A percentile compares a stretch with the other conserved stretches of the same genome.
Evolutionary conservation across 2,113 vertebrate genomes (phyloP).

Genomic region (Otis tarda): DNA sequence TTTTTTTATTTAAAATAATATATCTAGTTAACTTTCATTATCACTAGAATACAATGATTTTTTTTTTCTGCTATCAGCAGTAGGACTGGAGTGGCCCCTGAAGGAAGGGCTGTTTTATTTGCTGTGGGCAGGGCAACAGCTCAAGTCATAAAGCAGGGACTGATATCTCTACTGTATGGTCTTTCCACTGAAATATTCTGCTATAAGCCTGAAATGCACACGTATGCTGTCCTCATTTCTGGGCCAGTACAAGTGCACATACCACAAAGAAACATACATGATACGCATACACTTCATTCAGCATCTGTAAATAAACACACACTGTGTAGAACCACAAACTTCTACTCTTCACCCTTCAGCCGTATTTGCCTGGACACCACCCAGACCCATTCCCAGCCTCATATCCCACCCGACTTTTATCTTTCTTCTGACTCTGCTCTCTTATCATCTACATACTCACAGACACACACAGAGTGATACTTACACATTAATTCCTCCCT

Average conservation of each 20-base stretch:
- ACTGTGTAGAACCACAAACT: neutral
- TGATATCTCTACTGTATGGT: neutral
- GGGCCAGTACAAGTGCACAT: neutral
- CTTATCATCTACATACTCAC: neutral
- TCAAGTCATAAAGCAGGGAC: neutral
- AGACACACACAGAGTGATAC: neutral
- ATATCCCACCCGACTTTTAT: neutral
- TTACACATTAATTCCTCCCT: neutral
- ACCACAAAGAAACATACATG: neutral
- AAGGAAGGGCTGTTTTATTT: neutral
- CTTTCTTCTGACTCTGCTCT: neutral
- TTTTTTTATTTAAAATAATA: neutral
- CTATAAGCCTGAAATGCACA: neutral
- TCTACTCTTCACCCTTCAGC: neutral
- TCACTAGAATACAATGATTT: neutral
- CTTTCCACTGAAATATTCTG: neutral
- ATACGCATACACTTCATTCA: neutral
- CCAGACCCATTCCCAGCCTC: neutral
- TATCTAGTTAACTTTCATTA: neutral
- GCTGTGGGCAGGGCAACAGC: neutral
- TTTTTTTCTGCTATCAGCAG: neutral
- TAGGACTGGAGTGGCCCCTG: neutral
- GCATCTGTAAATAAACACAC: neutral
- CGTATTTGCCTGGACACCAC: neutral
- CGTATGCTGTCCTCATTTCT: fast-evolving